These are phyloP conservation scores for Harpagoxenus sublaevis DNA, from an alignment of 2,888 invertebrate species.

Conservation along the genomic window DNA sequence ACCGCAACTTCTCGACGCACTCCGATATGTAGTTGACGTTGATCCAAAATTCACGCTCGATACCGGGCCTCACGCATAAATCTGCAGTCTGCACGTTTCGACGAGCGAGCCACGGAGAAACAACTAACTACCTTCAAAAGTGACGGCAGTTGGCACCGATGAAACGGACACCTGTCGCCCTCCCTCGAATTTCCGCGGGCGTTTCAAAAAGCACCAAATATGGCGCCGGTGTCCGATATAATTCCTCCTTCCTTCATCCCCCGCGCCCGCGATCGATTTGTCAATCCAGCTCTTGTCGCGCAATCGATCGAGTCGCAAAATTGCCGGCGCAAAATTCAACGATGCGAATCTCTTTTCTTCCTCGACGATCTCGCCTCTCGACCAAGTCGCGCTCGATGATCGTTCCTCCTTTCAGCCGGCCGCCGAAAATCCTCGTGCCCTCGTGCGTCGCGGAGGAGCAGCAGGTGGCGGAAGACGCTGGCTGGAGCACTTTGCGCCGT, in stretches of 20 bases:
- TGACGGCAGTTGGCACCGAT: background rate
- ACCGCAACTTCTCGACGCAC: background rate
- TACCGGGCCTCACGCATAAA: too few species aligned
- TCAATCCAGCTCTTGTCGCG: too few species aligned
- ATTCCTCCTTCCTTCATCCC: background rate
- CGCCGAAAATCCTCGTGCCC: too few species aligned
- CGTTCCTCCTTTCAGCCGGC: too few species aligned
- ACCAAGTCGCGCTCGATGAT: too few species aligned
- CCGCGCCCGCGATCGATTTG: too few species aligned
- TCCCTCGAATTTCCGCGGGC: slow-evolving; percentile 5
- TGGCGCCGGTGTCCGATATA: background rate
- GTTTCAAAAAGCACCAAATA: slow-evolving; percentile 4
- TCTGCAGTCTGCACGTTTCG: background rate
- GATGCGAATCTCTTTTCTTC: background rate
- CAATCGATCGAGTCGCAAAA: background rate
- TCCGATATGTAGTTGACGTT: too few species aligned
- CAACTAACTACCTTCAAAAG: background rate
- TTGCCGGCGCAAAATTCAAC: background rate
- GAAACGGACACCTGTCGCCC: slow-evolving; percentile 3
- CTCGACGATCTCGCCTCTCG: background rate
- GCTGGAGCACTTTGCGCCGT: slow-evolving; percentile 26
- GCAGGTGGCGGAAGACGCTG: slow-evolving; percentile 70
- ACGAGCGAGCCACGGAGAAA: too few species aligned
- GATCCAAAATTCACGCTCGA: too few species aligned
- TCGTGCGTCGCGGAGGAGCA: slow-evolving; percentile 52